Percentiles rank a stretch among this genome's conserved stretches.
Evolutionary conservation across 2,888 invertebrate genomes (phyloP).

Genomic region (Baronia brevicornis): DNA sequence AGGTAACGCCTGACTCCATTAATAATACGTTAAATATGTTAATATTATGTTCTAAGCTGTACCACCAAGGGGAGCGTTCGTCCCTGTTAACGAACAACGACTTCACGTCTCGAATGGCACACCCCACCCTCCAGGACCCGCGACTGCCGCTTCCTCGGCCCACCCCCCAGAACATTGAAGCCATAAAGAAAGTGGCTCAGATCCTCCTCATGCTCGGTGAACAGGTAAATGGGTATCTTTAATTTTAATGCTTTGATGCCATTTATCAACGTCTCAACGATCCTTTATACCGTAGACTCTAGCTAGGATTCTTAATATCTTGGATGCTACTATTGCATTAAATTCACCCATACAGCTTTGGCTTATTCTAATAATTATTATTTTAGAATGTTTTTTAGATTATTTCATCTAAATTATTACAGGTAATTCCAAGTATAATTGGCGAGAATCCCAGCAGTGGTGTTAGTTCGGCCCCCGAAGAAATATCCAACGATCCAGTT

Average conservation of each 20-base stretch:
- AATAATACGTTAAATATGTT: not conserved
- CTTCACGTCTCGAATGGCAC: conserved; percentile 29
- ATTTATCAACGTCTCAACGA: no score
- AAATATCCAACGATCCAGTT: conserved; percentile 37
- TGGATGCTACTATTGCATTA: no score
- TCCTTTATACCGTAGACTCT: no score
- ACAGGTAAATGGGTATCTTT: conserved; percentile 49
- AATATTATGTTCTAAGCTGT: conserved; percentile 15
- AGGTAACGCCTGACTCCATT: no score
- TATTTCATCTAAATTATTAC: conserved; percentile 14
- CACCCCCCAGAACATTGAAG: conserved; percentile 14
- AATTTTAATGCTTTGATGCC: no score
- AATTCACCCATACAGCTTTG: no score
- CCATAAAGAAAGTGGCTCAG: conserved; percentile 50
- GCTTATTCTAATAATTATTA: no score
- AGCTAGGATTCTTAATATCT: no score
- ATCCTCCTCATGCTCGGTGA: conserved; percentile 56
- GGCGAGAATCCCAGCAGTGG: conserved; percentile 29
- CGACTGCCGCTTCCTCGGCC: conserved; percentile 10
- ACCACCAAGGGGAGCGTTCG: conserved; percentile 20
- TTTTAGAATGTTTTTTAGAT: no score
- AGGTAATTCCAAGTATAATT: conserved; percentile 46
- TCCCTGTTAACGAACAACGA: conserved; percentile 31
- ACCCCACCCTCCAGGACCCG: conserved; percentile 2
- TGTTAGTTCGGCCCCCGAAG: conserved; percentile 19